A percentile compares a stretch with the other conserved stretches of the same genome.
phyloP scores from a whole-genome alignment of 2,113 vertebrate species.

The Acanthisitta chloris region DNA sequence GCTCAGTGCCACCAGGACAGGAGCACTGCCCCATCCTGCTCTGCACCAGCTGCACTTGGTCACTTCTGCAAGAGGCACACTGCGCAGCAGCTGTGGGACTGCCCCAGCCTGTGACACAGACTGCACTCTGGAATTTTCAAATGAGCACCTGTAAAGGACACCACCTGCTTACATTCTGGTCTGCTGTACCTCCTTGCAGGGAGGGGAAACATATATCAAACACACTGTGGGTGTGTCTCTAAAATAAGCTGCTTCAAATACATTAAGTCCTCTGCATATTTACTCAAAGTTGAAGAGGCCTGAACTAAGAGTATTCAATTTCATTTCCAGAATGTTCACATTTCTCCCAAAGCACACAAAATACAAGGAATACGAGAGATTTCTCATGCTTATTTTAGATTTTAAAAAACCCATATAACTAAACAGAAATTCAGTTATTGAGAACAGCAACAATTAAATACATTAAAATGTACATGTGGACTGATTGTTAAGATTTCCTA shows the following conservation, averaged over 20 bases:
- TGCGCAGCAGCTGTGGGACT: neutral
- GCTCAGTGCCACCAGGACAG: accelerated
- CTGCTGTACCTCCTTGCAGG: no score
- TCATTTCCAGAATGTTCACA: neutral
- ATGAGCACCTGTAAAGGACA: neutral
- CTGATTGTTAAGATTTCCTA: neutral
- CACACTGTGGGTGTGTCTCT: neutral
- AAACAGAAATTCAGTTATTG: neutral
- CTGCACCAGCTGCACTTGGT: accelerated
- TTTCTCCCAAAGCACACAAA: neutral
- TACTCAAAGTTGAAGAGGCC: neutral
- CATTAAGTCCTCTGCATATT: neutral
- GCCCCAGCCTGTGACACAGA: neutral
- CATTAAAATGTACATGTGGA: neutral
- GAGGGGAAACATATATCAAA: no score
- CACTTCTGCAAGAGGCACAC: accelerated
- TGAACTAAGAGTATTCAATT: neutral
- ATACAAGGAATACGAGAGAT: neutral
- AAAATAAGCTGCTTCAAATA: neutral
- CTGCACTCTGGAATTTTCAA: neutral
- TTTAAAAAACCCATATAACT: no score
- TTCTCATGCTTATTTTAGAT: neutral
- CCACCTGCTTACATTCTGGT: neutral
- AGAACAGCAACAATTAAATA: neutral
- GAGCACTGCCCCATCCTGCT: neutral